Base-by-base conservation (phyloP, 1,140 invertebrate species). In the Asbolus verrucosus region DNA sequence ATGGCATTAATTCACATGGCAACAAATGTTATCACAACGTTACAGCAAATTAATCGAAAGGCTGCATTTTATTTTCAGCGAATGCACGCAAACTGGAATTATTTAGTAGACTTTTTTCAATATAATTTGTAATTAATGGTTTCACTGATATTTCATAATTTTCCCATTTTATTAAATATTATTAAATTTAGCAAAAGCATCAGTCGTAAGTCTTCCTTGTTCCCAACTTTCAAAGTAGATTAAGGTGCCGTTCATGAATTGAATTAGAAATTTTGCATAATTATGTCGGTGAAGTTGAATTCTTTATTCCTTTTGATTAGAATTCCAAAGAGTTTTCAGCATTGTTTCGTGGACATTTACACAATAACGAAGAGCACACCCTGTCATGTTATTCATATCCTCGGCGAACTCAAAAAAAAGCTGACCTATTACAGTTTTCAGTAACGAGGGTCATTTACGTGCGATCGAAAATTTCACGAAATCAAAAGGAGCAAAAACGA, bases 181-280 rank as follows among this genome's bases (percentile, higher is more conserved):
- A 50, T 50, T 50, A 8, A 50, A 50, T 50, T 50, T 50, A 19
- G n/a, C 18, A 24, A 3, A 14, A 54, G 9, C 46, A 27, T 11
- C 13, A 19, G 43, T 21, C 43, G 19, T 50, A 50, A 50, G 46
- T 54, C 46, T 16, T 43, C 16, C 15, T 9, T 15, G 2, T 43
- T 43, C 5, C 0, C 2, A 54, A 54, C 1, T 54, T 54, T 62
- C 9, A 15, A 39, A 62, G 59, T 62, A 62, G 59, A 62, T 62
- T 62, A 62, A 62, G 36, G 59, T 62, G 59, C 30, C 30, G 30
- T 62, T 39, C 59, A 62, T 62, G 59, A 62, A 62, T 62, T 62
- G 59, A 62, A 62, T 62, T 62, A 14, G 6, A 36, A 36, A 62
- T 62, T n/a, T 62, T 62, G 18, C 59, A 62, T 62, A 62, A 62